Conservation (phyloP, 2,888 invertebrate species). For the Reticulitermes lucifugus region DNA sequence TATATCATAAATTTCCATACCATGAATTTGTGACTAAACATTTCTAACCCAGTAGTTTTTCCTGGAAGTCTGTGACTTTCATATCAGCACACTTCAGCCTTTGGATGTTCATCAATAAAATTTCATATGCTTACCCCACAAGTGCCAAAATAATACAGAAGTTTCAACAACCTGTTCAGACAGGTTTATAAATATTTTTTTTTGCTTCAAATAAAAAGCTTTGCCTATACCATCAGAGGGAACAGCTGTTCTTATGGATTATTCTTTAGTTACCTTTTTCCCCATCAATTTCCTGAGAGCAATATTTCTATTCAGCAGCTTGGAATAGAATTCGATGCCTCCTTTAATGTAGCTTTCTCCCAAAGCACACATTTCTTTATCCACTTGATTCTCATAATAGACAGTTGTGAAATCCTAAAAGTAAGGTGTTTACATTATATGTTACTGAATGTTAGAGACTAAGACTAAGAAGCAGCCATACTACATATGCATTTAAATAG, state of each 20-base stretch:
- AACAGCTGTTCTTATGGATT: background rate
- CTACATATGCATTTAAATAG: too few species aligned
- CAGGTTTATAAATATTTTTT: too few species aligned
- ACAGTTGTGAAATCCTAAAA: slow-evolving; percentile 71
- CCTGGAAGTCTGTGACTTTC: too few species aligned
- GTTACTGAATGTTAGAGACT: too few species aligned
- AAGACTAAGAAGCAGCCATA: too few species aligned
- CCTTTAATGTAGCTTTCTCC: slow-evolving; percentile 76
- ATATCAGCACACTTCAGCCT: too few species aligned
- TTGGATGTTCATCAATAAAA: too few species aligned
- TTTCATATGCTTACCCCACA: too few species aligned
- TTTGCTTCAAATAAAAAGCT: background rate
- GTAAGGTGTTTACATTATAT: background rate
- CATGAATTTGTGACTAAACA: too few species aligned
- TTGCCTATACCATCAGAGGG: background rate
- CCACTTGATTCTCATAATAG: slow-evolving; percentile 72
- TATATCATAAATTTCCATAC: too few species aligned
- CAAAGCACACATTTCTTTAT: slow-evolving; percentile 71
- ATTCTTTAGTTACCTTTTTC: slow-evolving; percentile 54
- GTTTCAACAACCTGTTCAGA: too few species aligned
- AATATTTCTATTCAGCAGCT: slow-evolving; percentile 77
- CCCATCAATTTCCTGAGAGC: slow-evolving; percentile 77
- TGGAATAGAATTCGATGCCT: slow-evolving; percentile 81
- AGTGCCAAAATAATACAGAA: background rate
- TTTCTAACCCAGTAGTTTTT: too few species aligned